Base-by-base conservation (phyloP, 2,888 invertebrate genomes). In the Andricus curvator region DNA sequence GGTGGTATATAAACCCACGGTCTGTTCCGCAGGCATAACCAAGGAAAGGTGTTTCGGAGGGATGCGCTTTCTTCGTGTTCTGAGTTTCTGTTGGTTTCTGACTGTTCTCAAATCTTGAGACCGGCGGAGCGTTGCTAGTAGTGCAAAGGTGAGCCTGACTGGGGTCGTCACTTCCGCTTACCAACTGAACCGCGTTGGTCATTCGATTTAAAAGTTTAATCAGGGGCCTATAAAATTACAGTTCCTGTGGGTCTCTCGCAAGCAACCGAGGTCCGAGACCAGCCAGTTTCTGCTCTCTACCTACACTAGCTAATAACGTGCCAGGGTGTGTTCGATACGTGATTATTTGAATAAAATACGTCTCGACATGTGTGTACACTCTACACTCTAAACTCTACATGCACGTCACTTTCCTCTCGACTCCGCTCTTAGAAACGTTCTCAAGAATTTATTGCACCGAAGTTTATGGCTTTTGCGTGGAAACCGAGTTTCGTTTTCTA, bases 171-270 rank as follows among this genome's bases (percentile, higher is more conserved):
- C 91, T 92, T 93, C 92, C 92, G 92, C 89, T 90, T 89, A 89
- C 89, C 90, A 89, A 91, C 88, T 87, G 89, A 91, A 88, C 89
- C 89, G 88, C 89, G 88, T 88, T 90, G 89, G 90, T 88, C 90
- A 88, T 91, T 89, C 87, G 89, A 92, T 93, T 92, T 92, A 91
- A 91, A 93, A 93, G 92, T 92, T 93, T 92, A 93, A 93, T 93
- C 92, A 90, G 90, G 84, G 88, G 87, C 89, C 90, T 91, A 91
- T 91, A 91, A 91, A 92, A 92, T 91, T 90, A 88, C 88, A 87
- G 86, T 86, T 88, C 86, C 85, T 84, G 83, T 82, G 84, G 33
- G 67, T 37, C 37, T 77, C 77, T 67, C 78, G 65, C 74, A 74
- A 80, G 51, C 74, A 51, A 33, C 56, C 51, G 48, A 15, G n/a